These are phyloP conservation scores for Drosophila asahinai DNA, from an alignment of 1,140 invertebrate genomes.

Conservation along the genomic window DNA sequence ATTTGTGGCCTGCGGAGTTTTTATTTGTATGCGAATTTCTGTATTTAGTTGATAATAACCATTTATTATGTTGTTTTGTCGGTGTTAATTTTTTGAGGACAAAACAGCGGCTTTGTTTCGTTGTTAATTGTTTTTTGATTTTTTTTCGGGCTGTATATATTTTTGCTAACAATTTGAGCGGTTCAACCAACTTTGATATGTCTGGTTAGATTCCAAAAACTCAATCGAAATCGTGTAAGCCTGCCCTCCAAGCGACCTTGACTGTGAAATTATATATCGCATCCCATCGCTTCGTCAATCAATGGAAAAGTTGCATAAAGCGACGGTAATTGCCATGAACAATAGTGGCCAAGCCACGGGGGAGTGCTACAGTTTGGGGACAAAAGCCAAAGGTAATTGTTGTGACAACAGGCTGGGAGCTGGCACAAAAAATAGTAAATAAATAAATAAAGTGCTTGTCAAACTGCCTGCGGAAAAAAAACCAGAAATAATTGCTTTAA, in stretches of 20 bases:
- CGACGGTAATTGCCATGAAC: conserved; percentile 60
- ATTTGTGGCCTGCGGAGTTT: conserved; percentile 19
- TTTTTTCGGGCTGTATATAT: neutral
- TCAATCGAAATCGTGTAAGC: conserved; percentile 23
- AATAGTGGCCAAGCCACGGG: conserved; percentile 39
- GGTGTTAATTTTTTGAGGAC: conserved; percentile 26
- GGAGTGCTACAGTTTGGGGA: conserved; percentile 52
- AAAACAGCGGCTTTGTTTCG: conserved; percentile 14
- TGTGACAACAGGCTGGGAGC: conserved; percentile 14
- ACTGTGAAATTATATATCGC: conserved; percentile 59
- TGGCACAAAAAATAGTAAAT: conserved; percentile 6
- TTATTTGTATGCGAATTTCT: conserved; percentile 33
- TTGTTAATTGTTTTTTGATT: neutral
- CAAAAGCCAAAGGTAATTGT: conserved; percentile 63
- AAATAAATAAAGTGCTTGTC: conserved; percentile 19
- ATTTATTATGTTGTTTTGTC: conserved; percentile 43
- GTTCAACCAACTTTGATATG: conserved; percentile 35
- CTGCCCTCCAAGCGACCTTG: conserved; percentile 59
- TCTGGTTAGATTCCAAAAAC: neutral
- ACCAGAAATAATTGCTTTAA: conserved; percentile 9
- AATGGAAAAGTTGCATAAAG: conserved; percentile 65
- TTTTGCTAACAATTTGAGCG: conserved; percentile 1
- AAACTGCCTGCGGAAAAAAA: conserved; percentile 40
- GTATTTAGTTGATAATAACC: conserved; percentile 24
- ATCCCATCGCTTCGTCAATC: conserved; percentile 18